Percentiles rank a stretch among this genome's conserved stretches.
Conservation (phyloP, 2,797 vertebrate species). For the Dendrocincla tyrannina region DNA sequence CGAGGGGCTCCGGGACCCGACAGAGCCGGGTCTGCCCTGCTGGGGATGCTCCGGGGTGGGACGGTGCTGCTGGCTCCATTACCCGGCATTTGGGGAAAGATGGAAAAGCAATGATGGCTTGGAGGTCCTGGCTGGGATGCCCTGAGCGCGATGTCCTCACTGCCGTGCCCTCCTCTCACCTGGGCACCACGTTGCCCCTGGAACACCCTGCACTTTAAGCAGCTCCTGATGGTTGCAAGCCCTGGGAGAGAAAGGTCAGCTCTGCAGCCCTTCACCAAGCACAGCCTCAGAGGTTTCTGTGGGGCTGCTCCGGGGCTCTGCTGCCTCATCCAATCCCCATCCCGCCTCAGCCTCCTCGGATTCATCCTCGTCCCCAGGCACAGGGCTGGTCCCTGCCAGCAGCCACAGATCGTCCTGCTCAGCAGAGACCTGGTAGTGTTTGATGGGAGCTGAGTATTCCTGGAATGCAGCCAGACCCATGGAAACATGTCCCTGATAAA, state of each 20-base stretch:
- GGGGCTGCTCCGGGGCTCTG: background rate
- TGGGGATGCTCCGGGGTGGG: background rate
- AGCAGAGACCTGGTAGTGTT: background rate
- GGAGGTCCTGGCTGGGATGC: background rate
- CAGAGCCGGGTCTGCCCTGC: background rate
- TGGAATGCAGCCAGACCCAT: background rate
- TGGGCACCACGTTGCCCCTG: rapidly evolving
- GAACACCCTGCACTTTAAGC: background rate
- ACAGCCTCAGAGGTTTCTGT: background rate
- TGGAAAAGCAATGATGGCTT: background rate
- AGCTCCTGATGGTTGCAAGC: background rate
- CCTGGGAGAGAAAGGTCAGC: background rate
- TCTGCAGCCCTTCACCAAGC: background rate
- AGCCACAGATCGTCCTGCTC: background rate
- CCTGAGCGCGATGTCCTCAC: background rate
- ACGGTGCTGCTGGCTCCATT: background rate
- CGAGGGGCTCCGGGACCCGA: background rate
- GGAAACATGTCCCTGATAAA: background rate
- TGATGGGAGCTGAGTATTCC: background rate
- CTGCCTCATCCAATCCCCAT: background rate
- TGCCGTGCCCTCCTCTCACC: background rate
- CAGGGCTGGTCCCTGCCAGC: background rate
- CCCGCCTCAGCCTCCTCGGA: background rate
- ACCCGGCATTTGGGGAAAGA: background rate
- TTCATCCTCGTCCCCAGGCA: background rate